These are phyloP conservation scores for Malurus alboscapulatus DNA, from an alignment of 2,113 vertebrate species.

Conservation along the genomic window DNA sequence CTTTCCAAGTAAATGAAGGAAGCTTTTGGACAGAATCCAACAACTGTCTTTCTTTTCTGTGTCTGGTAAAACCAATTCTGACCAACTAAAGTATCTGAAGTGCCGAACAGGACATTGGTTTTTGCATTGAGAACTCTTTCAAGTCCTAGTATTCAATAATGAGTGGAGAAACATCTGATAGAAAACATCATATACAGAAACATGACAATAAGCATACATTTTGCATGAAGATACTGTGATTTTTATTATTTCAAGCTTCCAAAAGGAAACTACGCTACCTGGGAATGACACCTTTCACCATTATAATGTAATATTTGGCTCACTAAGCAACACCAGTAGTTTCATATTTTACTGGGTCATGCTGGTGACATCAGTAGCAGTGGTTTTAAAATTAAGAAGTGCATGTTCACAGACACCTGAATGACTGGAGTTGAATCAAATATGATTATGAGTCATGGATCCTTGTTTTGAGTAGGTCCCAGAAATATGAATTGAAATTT, in stretches of 20 bases:
- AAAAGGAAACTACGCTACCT: neutral
- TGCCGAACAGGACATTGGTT: neutral
- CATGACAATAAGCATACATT: neutral
- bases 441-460: neutral
- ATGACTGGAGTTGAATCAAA: neutral
- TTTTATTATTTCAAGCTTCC: neutral
- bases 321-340: neutral
- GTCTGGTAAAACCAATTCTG: neutral
- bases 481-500: neutral
- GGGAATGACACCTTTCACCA: neutral
- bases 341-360: neutral
- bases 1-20: neutral
- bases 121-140: neutral
- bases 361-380: neutral
- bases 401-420: rapidly evolving
- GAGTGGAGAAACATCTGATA: neutral
- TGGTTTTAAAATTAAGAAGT: neutral
- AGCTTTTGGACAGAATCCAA: neutral
- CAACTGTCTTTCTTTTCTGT: neutral
- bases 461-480: neutral
- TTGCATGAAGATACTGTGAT: neutral
- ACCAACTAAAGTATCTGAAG: neutral
- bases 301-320: neutral
- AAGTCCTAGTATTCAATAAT: neutral
- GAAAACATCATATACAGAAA: neutral